These are phyloP conservation scores for Listronotus oregonensis DNA, from an alignment of 1,140 invertebrate species.

Conservation along the genomic window DNA sequence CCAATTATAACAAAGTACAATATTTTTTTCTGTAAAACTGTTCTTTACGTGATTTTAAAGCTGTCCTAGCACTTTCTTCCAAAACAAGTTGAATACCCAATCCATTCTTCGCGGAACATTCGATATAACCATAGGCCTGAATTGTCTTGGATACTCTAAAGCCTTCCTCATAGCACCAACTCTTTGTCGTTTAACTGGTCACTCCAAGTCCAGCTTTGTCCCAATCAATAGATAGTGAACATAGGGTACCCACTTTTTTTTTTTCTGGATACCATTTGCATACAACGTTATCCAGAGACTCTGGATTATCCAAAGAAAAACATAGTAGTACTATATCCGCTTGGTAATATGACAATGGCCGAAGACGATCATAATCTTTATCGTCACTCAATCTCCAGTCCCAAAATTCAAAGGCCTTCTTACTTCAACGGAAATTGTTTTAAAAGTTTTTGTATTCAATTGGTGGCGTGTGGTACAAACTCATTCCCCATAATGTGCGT, in stretches of 20 bases:
- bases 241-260: constrained; percentile 81
- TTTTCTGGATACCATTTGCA: constrained; percentile 93
- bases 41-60: neutral
- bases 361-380: constrained; percentile 89
- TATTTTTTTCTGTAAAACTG: too few relatives aligned
- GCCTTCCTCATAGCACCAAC: constrained; percentile 65
- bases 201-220: constrained; percentile 58
- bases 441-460: too few relatives aligned
- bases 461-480: too few relatives aligned
- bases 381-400: constrained; percentile 95
- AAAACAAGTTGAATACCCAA: constrained; percentile 78
- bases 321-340: constrained; percentile 35
- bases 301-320: constrained; percentile 47
- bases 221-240: constrained; percentile 89
- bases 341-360: constrained; percentile 85
- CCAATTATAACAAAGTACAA: too few relatives aligned
- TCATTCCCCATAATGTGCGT: constrained; percentile 85
- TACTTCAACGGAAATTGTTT: constrained; percentile 73
- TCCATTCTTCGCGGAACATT: constrained; percentile 83
- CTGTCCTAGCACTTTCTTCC: constrained; percentile 3
- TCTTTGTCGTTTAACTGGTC: constrained; percentile 1
- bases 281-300: constrained; percentile 86
- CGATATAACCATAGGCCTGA: constrained; percentile 81
- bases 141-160: constrained; percentile 79
- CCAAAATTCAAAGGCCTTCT: constrained; percentile 83